phyloP scores from a whole-genome alignment of 2,888 invertebrate species.

The Iselma pallidipennis region DNA sequence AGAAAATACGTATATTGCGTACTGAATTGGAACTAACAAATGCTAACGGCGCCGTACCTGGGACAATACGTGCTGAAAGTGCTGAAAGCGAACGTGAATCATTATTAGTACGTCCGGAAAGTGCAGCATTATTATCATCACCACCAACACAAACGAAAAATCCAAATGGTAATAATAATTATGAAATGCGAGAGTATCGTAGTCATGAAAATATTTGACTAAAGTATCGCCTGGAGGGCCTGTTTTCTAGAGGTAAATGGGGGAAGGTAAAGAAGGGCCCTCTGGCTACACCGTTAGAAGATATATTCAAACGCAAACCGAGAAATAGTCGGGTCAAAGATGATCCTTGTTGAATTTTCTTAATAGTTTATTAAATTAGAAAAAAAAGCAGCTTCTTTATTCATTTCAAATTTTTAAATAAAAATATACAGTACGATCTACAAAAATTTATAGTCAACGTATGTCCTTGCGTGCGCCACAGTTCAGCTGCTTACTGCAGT shows the following conservation, averaged over 20 bases:
- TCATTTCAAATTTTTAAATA: neutral
- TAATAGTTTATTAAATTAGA: neutral
- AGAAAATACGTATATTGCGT: constrained; percentile 81
- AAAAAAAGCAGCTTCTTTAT: neutral
- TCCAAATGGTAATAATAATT: constrained; percentile 77
- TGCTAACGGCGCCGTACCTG: constrained; percentile 65
- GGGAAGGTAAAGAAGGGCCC: constrained; percentile 57
- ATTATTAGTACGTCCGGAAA: constrained; percentile 60
- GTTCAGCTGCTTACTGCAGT: too few species aligned
- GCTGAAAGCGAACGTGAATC: constrained; percentile 65
- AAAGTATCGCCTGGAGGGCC: constrained; percentile 75
- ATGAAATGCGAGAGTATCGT: constrained; percentile 77
- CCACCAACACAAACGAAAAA: constrained; percentile 58
- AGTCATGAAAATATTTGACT: constrained; percentile 67
- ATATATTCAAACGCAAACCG: constrained; percentile 55
- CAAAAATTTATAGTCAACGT: too few species aligned
- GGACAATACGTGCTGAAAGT: constrained; percentile 50
- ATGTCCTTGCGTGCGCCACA: too few species aligned
- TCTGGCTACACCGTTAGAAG: constrained; percentile 57
- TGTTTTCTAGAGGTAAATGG: constrained; percentile 63
- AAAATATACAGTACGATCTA: neutral
- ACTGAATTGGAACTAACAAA: constrained; percentile 65
- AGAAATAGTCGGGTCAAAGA: constrained; percentile 48
- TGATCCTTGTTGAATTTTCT: constrained; percentile 46
- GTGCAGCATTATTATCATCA: constrained; percentile 54